Evolutionary conservation across 2,113 vertebrate genomes (phyloP).

Genomic region (Toxotes chatareus): DNA sequence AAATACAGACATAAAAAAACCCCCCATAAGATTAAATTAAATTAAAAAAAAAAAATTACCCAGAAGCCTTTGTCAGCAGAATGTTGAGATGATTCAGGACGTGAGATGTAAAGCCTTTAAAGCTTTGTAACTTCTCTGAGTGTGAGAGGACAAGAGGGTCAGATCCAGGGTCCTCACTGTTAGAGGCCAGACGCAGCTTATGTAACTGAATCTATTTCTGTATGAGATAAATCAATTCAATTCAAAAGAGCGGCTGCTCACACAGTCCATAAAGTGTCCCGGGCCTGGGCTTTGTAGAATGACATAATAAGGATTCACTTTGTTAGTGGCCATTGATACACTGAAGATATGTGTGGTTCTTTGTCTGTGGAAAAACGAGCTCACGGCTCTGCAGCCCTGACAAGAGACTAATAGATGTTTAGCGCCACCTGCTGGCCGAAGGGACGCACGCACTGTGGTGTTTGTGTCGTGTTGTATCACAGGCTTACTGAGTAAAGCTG

Average conservation of each 20-base stretch:
- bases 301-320: conserved; percentile 32
- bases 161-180: not conserved
- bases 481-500: not conserved
- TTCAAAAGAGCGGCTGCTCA: not conserved
- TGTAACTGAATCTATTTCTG: conserved; percentile 14
- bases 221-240: conserved; percentile 5
- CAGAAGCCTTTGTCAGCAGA: conserved; percentile 45
- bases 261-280: conserved; percentile 26
- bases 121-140: not conserved
- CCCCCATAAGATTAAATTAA: not conserved
- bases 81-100: not conserved
- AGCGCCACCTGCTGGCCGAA: conserved; percentile 69
- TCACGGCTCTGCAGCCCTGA: not conserved
- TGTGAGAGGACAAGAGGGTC: not conserved
- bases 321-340: conserved; percentile 24
- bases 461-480: not conserved
- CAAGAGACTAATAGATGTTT: conserved; percentile 16
- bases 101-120: conserved; percentile 36
- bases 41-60: not conserved
- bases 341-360: conserved; percentile 35
- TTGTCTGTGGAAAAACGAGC: conserved; percentile 63
- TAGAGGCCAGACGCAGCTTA: conserved; percentile 9
- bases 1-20: conserved; percentile 43
- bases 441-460: not conserved
- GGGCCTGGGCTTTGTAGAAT: not conserved